These are phyloP conservation scores for Galendromus occidentalis DNA, from an alignment of 1,140 invertebrate species.

Conservation along the genomic window DNA sequence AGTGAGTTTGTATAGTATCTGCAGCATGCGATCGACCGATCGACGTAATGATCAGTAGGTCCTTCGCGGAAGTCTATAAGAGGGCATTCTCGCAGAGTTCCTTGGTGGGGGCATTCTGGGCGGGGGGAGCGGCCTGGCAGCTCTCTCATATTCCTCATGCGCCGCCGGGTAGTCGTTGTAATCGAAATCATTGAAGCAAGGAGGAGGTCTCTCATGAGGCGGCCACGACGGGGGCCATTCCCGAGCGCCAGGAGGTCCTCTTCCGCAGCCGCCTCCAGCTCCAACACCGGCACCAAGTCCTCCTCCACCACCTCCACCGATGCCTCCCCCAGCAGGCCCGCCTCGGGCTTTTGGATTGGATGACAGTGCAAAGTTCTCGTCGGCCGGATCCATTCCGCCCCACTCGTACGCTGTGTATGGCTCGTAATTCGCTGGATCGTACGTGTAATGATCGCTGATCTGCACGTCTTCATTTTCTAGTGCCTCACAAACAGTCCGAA, in stretches of 20 bases:
- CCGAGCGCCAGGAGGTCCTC: not conserved
- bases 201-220: not conserved
- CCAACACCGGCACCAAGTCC: not conserved
- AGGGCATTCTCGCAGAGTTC: too few species aligned
- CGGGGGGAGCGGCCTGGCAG: too few species aligned
- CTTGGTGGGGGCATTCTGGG: too few species aligned
- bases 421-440: constrained; percentile 1
- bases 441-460: constrained; percentile 5
- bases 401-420: constrained; percentile 10
- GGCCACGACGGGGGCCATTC: not conserved
- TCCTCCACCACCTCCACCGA: not conserved
- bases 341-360: constrained; percentile 3
- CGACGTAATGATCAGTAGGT: too few species aligned
- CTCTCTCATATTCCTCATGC: too few species aligned
- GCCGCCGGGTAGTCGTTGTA: too few species aligned
- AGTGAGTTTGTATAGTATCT: too few species aligned
- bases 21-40: too few species aligned
- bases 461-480: constrained; percentile 10
- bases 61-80: too few species aligned
- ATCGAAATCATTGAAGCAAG: too few species aligned
- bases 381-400: constrained; percentile 5
- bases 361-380: constrained; percentile 4
- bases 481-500: not conserved
- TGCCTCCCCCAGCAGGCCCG: not conserved
- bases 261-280: not conserved